Evolutionary conservation across 2,888 invertebrate genomes (phyloP).

Genomic region (Pseudococcus longispinus): DNA sequence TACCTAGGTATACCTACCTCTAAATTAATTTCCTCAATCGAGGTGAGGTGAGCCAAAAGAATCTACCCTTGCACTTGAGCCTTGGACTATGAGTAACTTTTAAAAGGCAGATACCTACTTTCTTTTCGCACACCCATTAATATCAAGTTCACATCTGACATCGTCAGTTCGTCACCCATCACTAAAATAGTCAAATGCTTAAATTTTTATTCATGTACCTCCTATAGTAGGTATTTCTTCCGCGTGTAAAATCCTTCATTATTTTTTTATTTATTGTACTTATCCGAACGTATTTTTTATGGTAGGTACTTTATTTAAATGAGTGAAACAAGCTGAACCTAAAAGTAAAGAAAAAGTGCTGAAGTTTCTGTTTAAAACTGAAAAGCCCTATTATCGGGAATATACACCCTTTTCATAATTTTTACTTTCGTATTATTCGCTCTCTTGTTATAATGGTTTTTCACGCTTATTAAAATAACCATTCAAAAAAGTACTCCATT

Average conservation of each 20-base stretch:
- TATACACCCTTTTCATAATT: conserved; percentile 51
- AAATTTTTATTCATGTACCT: no score
- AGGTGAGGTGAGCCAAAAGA: no score
- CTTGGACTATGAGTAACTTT: no score
- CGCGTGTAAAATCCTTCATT: neutral
- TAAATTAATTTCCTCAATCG: no score
- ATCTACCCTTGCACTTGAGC: no score
- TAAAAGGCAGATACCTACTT: no score
- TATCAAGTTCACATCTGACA: neutral
- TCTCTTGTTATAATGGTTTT: conserved; percentile 52
- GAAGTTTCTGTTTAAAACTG: conserved; percentile 33
- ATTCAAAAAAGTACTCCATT: conserved; percentile 49
- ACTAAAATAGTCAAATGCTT: neutral
- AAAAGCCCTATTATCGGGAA: conserved; percentile 42
- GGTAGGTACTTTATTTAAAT: neutral
- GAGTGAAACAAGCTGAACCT: conserved; percentile 29
- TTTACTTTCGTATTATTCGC: conserved; percentile 45
- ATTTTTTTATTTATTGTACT: conserved; percentile 13
- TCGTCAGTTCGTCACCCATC: neutral
- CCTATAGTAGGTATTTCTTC: neutral
- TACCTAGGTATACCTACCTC: no score
- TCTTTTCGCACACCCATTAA: no score
- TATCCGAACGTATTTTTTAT: neutral
- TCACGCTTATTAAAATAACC: conserved; percentile 53
- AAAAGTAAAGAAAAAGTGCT: conserved; percentile 10